Evolutionary conservation across 30 jellyfish, hydroid and myxozoan species (phyloP), one percentile per base, ranked within the genome.

Genomic region (Haliclystus octoradiatus): DNA sequence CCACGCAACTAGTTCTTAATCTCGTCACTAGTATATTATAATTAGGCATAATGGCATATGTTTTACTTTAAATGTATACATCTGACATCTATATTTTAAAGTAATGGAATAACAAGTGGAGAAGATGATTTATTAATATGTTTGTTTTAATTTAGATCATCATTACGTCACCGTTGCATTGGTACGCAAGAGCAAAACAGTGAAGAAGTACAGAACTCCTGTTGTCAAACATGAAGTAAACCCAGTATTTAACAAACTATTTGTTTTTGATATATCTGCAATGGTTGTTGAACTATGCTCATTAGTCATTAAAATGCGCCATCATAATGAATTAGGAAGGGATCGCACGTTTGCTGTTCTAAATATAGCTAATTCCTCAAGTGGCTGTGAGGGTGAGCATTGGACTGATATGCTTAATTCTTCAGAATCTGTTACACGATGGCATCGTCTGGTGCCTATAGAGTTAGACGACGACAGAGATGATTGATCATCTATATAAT

Each of bases 401-500:
- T 89, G 98, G 98, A 89, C 81, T 46, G 98, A 89, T 34, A 89
- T 89, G 98, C 28, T 89, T 2, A 84, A 82, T n/a, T 69, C 78
- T 31, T 82, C 80, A 0, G 94, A 89, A 22, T 52, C 84, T 69
- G 95, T 89, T 15, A 78, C 93, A 61, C 57, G 98, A 26, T 89
- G 98, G 98, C 98, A 89, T 62, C 80, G 98, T 23, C 69, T 89
- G 87, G 83, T 89, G 25, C 94, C 95, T 29, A 81, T 89, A 4
- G 98, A 89, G 33, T 94, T 94, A 2, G 93, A 85, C 14, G 96
- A 85, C 26, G 79, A 85, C 31, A 34, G 60, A 31, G n/a, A 47
- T 47, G 13, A 47, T 47, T 47, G n/a, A 47, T 47, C n/a, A n/a
- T 12, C n/a, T 47, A 47, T 12, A 12, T 47, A 12, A 12, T 12